Conservation (phyloP, 2,888 invertebrate genomes). For the Nudaria mundana region DNA sequence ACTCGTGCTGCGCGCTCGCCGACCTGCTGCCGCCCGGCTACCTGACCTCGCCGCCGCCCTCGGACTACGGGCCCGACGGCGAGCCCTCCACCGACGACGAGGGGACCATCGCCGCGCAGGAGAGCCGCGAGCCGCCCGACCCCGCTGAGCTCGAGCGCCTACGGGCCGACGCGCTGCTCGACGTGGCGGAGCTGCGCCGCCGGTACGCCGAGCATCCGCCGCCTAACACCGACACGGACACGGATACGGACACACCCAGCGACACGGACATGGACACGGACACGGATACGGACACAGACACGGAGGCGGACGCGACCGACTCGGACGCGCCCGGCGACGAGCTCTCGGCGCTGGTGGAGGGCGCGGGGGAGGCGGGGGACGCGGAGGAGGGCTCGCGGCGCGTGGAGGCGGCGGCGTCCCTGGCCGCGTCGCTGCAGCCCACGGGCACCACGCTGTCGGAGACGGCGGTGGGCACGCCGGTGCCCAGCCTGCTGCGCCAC, state of each 20-base stretch:
- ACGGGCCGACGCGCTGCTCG: slow-evolving; percentile 87
- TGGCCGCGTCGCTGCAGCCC: slow-evolving; percentile 98
- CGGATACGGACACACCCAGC: too few relatives aligned
- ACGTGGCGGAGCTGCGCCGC: slow-evolving; percentile 87
- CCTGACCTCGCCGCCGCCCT: slow-evolving; percentile 87
- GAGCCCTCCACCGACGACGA: slow-evolving; percentile 83
- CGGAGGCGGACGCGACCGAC: slow-evolving; percentile 80
- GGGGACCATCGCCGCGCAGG: slow-evolving; percentile 65
- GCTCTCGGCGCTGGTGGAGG: slow-evolving; percentile 39
- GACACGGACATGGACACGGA: slow-evolving; percentile 92
- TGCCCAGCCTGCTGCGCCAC: slow-evolving; percentile 96
- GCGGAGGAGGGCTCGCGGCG: slow-evolving; percentile 81
- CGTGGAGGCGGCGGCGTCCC: slow-evolving; percentile 95
- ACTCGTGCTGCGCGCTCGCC: slow-evolving; percentile 93
- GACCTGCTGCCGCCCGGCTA: slow-evolving; percentile 93
- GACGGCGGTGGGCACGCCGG: slow-evolving; percentile 94
- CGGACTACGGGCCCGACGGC: slow-evolving; percentile 85
- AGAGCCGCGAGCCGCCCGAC: slow-evolving; percentile 84
- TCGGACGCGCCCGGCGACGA: slow-evolving; percentile 33
- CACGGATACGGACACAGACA: slow-evolving; percentile 88
- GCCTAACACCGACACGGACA: too few relatives aligned
- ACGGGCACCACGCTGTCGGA: slow-evolving; percentile 98
- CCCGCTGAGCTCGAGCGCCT: slow-evolving; percentile 89
- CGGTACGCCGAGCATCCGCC: slow-evolving; percentile 90
- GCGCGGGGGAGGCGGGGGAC: slow-evolving; percentile 50